These are phyloP conservation scores for Arothron firmamentum DNA, from an alignment of 2,113 vertebrate species.

Conservation along the genomic window DNA sequence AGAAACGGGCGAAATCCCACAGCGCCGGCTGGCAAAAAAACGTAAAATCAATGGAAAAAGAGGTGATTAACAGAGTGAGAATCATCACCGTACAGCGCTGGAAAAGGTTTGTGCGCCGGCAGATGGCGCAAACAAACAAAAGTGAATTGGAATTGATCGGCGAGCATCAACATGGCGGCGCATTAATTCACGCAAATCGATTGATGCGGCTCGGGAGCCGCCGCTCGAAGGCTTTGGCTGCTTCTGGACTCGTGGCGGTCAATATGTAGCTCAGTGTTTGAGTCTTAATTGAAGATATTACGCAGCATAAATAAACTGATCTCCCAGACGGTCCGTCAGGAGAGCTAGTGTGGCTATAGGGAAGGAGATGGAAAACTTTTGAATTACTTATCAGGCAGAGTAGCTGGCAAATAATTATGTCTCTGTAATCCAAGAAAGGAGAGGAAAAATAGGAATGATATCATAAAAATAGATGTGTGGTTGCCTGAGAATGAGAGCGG, in stretches of 20 bases:
- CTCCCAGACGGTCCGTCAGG: conserved; percentile 1
- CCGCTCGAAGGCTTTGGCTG: background rate
- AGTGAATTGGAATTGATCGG: background rate
- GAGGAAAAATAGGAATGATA: background rate
- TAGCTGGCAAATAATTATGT: no score
- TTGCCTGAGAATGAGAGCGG: no score
- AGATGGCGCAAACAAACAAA: background rate
- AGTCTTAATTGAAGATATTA: conserved; percentile 16
- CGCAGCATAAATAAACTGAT: conserved; percentile 3
- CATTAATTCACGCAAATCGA: background rate
- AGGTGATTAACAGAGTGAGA: no score
- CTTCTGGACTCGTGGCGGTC: conserved; percentile 24
- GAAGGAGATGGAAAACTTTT: no score
- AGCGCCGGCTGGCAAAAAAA: no score
- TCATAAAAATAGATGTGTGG: no score
- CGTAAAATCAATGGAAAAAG: no score
- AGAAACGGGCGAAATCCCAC: no score
- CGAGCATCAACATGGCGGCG: background rate
- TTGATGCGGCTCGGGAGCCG: background rate
- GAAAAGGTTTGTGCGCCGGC: no score
- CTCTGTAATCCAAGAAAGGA: background rate
- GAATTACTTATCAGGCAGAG: no score
- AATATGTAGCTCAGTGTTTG: conserved; percentile 12
- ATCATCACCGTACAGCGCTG: no score
- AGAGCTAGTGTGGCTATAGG: background rate